These are phyloP conservation scores for Sceloporus undulatus DNA, from an alignment of 2,113 vertebrate species.

Conservation along the genomic window DNA sequence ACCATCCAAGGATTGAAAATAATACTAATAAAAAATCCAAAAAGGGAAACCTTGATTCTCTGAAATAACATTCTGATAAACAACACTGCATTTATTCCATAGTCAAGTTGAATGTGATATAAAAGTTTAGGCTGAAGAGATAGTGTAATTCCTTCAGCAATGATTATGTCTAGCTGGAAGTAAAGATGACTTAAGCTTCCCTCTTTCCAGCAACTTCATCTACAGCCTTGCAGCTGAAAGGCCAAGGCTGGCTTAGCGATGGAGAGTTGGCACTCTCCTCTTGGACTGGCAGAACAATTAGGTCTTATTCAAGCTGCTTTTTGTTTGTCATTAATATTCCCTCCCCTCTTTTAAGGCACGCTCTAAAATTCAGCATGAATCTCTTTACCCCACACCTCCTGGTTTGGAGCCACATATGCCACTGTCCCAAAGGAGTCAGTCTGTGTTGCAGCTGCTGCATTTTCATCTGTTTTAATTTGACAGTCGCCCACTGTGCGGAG, in stretches of 20 bases:
- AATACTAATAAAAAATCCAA: not conserved
- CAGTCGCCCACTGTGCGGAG: slow-evolving; percentile 81
- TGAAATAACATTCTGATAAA: not conserved
- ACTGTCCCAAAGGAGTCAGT: slow-evolving; percentile 61
- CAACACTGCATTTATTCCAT: not conserved
- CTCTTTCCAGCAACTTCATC: slow-evolving; percentile 29
- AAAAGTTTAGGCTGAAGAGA: not conserved
- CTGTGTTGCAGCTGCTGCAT: slow-evolving; percentile 75
- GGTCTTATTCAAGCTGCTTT: slow-evolving; percentile 58
- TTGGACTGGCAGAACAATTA: slow-evolving; percentile 45
- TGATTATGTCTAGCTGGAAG: not conserved
- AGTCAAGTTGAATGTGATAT: not conserved
- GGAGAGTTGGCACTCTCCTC: slow-evolving; percentile 64
- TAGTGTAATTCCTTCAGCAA: too few relatives aligned
- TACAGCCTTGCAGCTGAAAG: slow-evolving; percentile 13
- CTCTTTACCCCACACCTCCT: slow-evolving; percentile 23
- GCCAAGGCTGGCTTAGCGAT: slow-evolving; percentile 55
- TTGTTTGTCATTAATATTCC: slow-evolving; percentile 44
- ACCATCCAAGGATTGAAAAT: too few relatives aligned
- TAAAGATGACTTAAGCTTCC: slow-evolving; percentile 26
- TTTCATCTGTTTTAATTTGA: slow-evolving; percentile 72
- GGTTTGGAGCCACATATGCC: slow-evolving; percentile 25
- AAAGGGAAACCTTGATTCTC: not conserved
- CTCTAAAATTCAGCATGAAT: slow-evolving; percentile 42
- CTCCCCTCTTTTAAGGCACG: slow-evolving; percentile 62